Evolutionary conservation across 2,888 invertebrate genomes (phyloP).

Genomic region (Ophion slaviceki): DNA sequence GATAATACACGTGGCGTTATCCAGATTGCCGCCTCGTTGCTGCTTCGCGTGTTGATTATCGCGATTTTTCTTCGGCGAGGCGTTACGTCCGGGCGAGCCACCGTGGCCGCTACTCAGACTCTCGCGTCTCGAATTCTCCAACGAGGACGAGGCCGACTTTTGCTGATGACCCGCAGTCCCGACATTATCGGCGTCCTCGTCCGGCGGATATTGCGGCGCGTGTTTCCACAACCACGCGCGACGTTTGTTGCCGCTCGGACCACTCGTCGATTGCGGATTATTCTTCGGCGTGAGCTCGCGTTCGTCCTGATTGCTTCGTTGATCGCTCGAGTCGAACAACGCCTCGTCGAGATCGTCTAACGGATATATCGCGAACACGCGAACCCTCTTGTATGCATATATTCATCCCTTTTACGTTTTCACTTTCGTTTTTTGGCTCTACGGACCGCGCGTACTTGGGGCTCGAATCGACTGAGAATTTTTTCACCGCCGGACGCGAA

Average conservation of each 20-base stretch:
- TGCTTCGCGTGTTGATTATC: constrained; percentile 68
- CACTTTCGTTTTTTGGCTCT: constrained; percentile 5
- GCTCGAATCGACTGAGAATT: too few species aligned
- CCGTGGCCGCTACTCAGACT: constrained; percentile 77
- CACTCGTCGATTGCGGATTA: constrained; percentile 9
- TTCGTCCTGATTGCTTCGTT: constrained; percentile 70
- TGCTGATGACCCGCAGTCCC: constrained; percentile 58
- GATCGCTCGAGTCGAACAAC: constrained; percentile 77
- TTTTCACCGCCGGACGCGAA: too few species aligned
- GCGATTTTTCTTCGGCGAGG: constrained; percentile 78
- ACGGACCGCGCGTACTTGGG: not conserved
- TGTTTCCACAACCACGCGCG: constrained; percentile 80
- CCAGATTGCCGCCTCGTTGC: constrained; percentile 1
- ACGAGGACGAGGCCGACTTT: constrained; percentile 74
- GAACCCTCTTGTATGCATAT: not conserved
- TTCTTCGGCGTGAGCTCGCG: constrained; percentile 28
- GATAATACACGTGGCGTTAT: constrained; percentile 33
- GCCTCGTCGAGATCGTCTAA: constrained; percentile 83
- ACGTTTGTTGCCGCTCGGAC: constrained; percentile 71
- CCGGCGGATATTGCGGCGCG: constrained; percentile 75
- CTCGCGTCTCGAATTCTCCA: constrained; percentile 78
- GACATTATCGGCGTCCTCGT: constrained; percentile 74
- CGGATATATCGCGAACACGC: constrained; percentile 63
- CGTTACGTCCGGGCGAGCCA: constrained; percentile 75
- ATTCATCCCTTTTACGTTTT: constrained; percentile 2